A percentile compares a stretch with the other conserved stretches of the same genome.
Evolutionary conservation across 2,888 invertebrate species (phyloP).

Genomic region (Nemotelus pantherinus): DNA sequence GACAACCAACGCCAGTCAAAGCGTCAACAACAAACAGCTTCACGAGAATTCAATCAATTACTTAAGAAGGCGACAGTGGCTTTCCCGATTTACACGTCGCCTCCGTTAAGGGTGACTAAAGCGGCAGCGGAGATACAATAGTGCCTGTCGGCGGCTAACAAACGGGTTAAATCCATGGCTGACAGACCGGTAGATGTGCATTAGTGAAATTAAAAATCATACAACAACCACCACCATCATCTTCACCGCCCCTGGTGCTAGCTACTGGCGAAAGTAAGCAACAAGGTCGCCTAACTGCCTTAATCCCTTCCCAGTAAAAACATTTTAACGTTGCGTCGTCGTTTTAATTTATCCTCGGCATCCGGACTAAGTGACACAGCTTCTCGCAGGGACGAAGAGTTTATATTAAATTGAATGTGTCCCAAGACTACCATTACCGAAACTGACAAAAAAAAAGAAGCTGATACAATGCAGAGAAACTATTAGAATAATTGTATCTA

Average conservation of each 20-base stretch:
- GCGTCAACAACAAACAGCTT: slow-evolving; percentile 29
- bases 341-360: no score
- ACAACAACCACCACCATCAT: not conserved
- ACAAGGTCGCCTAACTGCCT: not conserved
- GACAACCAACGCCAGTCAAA: not conserved
- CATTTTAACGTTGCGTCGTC: not conserved
- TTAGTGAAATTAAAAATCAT: slow-evolving; percentile 40
- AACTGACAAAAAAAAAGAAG: no score
- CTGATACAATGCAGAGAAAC: no score
- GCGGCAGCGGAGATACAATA: not conserved
- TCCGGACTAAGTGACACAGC: no score
- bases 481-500: no score
- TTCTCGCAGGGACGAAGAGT: no score
- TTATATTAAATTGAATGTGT: no score
- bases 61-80: slow-evolving; percentile 1
- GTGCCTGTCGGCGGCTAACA: slow-evolving; percentile 4
- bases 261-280: not conserved
- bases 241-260: not conserved
- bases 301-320: not conserved
- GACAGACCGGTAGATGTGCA: slow-evolving; percentile 16
- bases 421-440: no score
- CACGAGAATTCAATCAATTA: slow-evolving; percentile 33
- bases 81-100: not conserved
- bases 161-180: slow-evolving; percentile 28
- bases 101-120: not conserved